A percentile compares a stretch with the other conserved stretches of the same genome.
Evolutionary conservation across 2,888 invertebrate species (phyloP).

Genomic region (Sminthurides aquaticus): DNA sequence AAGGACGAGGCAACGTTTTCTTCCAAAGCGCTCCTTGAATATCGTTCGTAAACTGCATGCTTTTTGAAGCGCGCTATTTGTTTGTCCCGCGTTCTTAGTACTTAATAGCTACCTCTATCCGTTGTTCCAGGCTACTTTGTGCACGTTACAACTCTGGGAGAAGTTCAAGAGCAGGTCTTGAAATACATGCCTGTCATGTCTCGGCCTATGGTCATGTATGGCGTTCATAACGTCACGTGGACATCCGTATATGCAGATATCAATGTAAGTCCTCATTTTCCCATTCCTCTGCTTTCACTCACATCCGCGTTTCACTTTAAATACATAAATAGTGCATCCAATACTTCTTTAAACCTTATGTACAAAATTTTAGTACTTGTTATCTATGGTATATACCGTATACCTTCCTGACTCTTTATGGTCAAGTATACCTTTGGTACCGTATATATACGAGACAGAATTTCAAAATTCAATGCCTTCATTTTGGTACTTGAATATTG

Average conservation of each 20-base stretch:
- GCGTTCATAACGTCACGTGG: conserved; percentile 84
- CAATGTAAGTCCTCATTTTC: conserved; percentile 56
- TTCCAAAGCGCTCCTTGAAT: background rate
- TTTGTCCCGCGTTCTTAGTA: too few species aligned
- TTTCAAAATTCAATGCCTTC: background rate
- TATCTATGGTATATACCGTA: background rate
- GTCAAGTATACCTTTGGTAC: too few species aligned
- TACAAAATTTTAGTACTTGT: background rate
- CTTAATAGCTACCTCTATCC: background rate
- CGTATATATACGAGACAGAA: background rate
- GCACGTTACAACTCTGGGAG: conserved; percentile 90
- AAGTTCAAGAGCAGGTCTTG: conserved; percentile 93
- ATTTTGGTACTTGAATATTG: too few species aligned
- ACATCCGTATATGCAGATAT: conserved; percentile 92
- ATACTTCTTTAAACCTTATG: background rate
- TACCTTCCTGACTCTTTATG: background rate
- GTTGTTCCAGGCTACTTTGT: conserved; percentile 74
- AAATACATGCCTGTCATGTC: conserved; percentile 97
- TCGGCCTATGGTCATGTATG: conserved; percentile 68
- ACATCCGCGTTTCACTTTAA: background rate
- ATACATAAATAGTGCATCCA: background rate
- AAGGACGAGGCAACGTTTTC: conserved; percentile 30
- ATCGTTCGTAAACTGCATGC: too few species aligned
- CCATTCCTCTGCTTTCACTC: background rate
- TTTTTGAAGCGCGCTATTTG: too few species aligned